Evolutionary conservation across 2,888 invertebrate genomes (phyloP), one percentile per base, ranked within the genome.

Genomic region (Dorcus hopei): DNA sequence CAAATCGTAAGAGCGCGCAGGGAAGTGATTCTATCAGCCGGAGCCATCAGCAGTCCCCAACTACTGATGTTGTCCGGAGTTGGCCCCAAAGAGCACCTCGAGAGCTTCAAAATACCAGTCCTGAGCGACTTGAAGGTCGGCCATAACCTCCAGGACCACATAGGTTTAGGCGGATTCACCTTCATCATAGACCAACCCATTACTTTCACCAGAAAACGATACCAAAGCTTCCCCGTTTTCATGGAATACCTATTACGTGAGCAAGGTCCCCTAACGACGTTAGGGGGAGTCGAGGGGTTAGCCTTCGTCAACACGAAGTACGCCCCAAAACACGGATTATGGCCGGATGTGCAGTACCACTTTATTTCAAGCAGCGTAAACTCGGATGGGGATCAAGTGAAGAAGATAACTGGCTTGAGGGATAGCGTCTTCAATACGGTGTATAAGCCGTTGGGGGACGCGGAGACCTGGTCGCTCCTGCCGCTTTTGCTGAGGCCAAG

Each of bases 11-110:
- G 86, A 61, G 93, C 92, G 0, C 85, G 88, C 59, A 84, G 89
- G 53, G 94, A 94, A 76, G 86, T 97, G 0, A 85, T 97, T 6
- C 80, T 94, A 68, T 90, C 93, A 2, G 91, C 95, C 0, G 97
- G 97, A 0, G 87, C 96, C 0, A 85, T 97, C 40, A 90, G 91
- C 53, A 88, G 91, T 3, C 95, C 97, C 0, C 95, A 97, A 69
- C 73, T 97, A 16, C 81, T 97, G 64, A 93, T 96, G 94, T 74
- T 97, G 7, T 94, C 93, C 54, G 97, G 97, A 0, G 85, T 95
- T 19, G 93, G 93, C 0, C 93, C 92, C 0, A 83, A 83, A 2
- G 89, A 90, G 9, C 91, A 93, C 72, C 78, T 93, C 3, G 79
- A 83, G 57, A 84, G 88, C 58, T 83, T 88, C 62, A 85, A 83